Conservation (phyloP, 2,888 invertebrate genomes). For the Drosophila atripex region DNA sequence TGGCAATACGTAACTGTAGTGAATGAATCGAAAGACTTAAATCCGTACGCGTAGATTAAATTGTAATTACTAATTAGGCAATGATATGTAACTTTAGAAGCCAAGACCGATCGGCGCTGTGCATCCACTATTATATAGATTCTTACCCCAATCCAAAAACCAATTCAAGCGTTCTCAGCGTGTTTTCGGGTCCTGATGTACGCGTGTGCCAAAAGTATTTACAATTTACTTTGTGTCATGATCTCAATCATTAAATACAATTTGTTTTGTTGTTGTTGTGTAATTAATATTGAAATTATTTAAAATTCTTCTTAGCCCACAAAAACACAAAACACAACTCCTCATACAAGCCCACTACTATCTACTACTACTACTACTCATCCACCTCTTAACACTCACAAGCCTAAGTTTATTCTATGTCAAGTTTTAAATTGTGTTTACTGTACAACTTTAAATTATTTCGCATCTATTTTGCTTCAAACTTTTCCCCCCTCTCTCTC, state of each 20-base stretch:
- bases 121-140: slow-evolving; percentile 41
- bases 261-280: slow-evolving; percentile 56
- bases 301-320: slow-evolving; percentile 39
- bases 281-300: slow-evolving; percentile 58
- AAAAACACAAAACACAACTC: slow-evolving; percentile 16
- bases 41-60: slow-evolving; percentile 37
- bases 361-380: slow-evolving; percentile 1
- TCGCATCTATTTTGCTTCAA: slow-evolving; percentile 19
- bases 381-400: background rate
- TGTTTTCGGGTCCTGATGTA: slow-evolving; percentile 62
- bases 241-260: slow-evolving; percentile 66
- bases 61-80: slow-evolving; percentile 43
- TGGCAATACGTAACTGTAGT: slow-evolving; percentile 63
- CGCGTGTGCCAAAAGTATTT: slow-evolving; percentile 71
- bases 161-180: slow-evolving; percentile 74
- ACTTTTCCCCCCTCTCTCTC: slow-evolving; percentile 16
- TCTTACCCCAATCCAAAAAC: slow-evolving; percentile 32
- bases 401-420: slow-evolving; percentile 32
- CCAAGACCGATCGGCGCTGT: slow-evolving; percentile 24
- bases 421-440: slow-evolving; percentile 40
- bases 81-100: slow-evolving; percentile 32
- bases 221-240: slow-evolving; percentile 69
- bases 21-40: slow-evolving; percentile 28
- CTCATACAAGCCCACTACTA: slow-evolving; percentile 10
- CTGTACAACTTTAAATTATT: slow-evolving; percentile 22